Base-by-base conservation (phyloP, 1,140 invertebrate species). In the Apis cerana region DNA sequence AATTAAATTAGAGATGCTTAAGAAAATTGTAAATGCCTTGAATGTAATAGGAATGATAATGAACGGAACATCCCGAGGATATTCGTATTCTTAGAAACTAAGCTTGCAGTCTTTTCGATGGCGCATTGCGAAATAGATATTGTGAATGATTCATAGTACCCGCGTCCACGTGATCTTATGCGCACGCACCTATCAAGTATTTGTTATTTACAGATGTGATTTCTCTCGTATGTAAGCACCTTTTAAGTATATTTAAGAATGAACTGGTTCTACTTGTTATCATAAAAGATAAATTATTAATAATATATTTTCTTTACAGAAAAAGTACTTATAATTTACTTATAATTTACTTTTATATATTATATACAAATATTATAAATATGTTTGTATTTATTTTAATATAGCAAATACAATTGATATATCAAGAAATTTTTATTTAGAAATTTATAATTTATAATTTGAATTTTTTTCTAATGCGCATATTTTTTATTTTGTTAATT, bases 81-180 rank as follows among this genome's bases (percentile, higher is more conserved):
- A 50, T 17, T 50, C 21, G 50, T n/a, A 21, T 87, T 88, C 82
- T 78, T 82, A 33, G 85, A 87, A 88, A 43, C 27, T 19, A 17
- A 78, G 59, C 50, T 78, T 78, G 52, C 33, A n/a, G 61, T 61
- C 77, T 75, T 78, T 88, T 75, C 78, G 52, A 77, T 48, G 65
- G 48, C 61, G 9, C 43, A n/a, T 88, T 88, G 82, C 82, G 82
- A 87, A 88, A 88, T 76, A 61, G n/a, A 80, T 65, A 64, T 80
- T 72, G 74, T 75, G 75, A 82, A 82, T 87, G 85, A 87, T 88
- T 88, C 85, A 88, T 84, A 84, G 65, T 64, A 19, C 71, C 78
- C 74, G 77, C 85, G 80, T 87, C 64, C 70, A 77, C 75, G 82
- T 80, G 82, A 87, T 75, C 70, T 78, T 50, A 54, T 59, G 65